A percentile compares a stretch with the other conserved stretches of the same genome.
phyloP scores from a whole-genome alignment of 92 coral and sea anemone genomes.

The Parazoanthus swiftii region DNA sequence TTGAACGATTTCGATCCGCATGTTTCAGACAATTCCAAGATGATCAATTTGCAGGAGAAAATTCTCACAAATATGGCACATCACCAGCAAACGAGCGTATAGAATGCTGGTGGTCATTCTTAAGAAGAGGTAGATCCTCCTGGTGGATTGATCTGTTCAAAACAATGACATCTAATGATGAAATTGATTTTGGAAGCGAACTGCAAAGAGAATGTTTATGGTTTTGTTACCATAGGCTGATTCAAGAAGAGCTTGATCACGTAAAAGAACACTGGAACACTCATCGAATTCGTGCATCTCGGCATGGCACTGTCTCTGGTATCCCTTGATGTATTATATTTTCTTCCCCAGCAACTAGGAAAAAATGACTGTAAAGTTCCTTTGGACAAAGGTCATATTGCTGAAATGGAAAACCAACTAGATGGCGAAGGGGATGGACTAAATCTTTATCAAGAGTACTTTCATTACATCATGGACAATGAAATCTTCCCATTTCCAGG shows the following conservation, averaged over 20 bases:
- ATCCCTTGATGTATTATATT: conserved; percentile 31
- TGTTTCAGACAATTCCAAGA: too few relatives aligned
- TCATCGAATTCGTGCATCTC: conserved; percentile 35
- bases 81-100: conserved; percentile 42
- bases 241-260: conserved; percentile 27
- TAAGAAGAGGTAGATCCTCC: conserved; percentile 34
- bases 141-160: conserved; percentile 58
- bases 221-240: conserved; percentile 40
- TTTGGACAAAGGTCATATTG: conserved; percentile 31
- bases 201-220: conserved; percentile 47
- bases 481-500: conserved; percentile 44
- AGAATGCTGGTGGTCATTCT: conserved; percentile 50
- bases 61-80: too few relatives aligned
- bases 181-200: conserved; percentile 44
- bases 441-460: conserved; percentile 46
- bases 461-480: conserved; percentile 45
- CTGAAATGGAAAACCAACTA: conserved; percentile 52
- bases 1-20: too few relatives aligned
- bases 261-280: conserved; percentile 1
- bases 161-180: conserved; percentile 38
- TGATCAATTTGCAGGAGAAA: too few relatives aligned
- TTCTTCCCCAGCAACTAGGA: conserved; percentile 8
- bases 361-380: conserved; percentile 21
- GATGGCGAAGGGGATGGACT: conserved; percentile 24
- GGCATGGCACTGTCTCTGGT: conserved; percentile 32